Base-by-base conservation (phyloP, 2,888 invertebrate species). In the Salticus scenicus region DNA sequence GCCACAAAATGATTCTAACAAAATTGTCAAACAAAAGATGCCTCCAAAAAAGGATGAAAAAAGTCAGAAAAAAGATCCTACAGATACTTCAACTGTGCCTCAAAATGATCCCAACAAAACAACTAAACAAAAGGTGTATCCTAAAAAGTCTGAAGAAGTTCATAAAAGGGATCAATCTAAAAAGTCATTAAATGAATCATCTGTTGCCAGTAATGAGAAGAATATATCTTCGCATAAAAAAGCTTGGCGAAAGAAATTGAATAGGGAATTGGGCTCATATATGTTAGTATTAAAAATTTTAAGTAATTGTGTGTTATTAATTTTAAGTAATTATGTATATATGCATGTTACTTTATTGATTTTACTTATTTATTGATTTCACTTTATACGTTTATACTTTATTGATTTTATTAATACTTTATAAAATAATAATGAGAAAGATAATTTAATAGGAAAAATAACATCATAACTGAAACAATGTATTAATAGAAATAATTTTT, bases 201-300 rank as follows among this genome's bases (percentile, higher is more conserved):
- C 12, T 31, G 28, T 17, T 2, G 7, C 31, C 0, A 69, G 51
- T 37, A 24, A 75, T 66, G 69, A 71, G 37, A 86, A 79, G 27
- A 57, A 70, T 31, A 63, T 87, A 27, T 83, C 87, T 30, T 72
- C 83, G 14, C 79, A 77, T 28, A 83, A 84, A 51, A 88, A 79
- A 33, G 86, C 86, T 8, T 88, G 87, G 87, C 74, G 81, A 71
- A 86, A 63, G 64, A 87, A 88, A 66, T 47, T 88, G 51, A 84
- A 76, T 8, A 71, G 84, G 33, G 87, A 88, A 71, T 30, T 87
- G 27, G 87, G 88, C 5, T 80, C 83, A 0, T 87, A 87, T 67
- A 87, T 87, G 87, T 87, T 73, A 80, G 83, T 87, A n/a, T n/a
- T n/a, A 69, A 30, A 37, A 37, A 37, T 37, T 37, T 37, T 37